Conservation (phyloP, 2,888 invertebrate genomes). For the Spialia ferax region DNA sequence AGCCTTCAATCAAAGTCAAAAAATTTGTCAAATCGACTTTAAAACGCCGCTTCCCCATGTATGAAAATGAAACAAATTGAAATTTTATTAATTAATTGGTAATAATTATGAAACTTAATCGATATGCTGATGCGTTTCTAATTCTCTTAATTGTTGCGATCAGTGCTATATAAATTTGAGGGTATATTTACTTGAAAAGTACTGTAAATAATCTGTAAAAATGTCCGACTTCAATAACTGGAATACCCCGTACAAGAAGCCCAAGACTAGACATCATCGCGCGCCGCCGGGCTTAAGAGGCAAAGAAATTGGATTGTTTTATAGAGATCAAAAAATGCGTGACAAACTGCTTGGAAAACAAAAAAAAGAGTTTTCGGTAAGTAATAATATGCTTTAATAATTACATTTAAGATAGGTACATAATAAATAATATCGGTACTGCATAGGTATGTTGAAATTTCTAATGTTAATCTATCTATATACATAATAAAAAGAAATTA, state of each 20-base stretch:
- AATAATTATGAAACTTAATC: no score
- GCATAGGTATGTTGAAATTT: no score
- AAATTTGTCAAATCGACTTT: no score
- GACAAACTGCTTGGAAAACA: slow-evolving; percentile 36
- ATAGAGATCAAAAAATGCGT: slow-evolving; percentile 52
- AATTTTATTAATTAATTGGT: no score
- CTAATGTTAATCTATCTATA: no score
- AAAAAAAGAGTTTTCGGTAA: slow-evolving; percentile 43
- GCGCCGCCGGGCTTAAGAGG: slow-evolving; percentile 85
- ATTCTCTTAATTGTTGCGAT: background rate
- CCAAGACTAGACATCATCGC: slow-evolving; percentile 15
- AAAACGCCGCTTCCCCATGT: no score
- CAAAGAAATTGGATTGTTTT: slow-evolving; percentile 69
- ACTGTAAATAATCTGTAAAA: background rate
- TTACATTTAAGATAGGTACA: background rate
- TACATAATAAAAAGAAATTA: no score
- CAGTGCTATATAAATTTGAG: background rate
- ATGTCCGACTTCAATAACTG: slow-evolving; percentile 50
- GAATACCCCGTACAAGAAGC: slow-evolving; percentile 42
- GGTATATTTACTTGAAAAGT: background rate
- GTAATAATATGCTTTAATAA: no score
- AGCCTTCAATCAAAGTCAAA: no score
- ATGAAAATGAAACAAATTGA: no score
- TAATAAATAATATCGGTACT: no score
- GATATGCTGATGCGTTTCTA: background rate